Percentiles rank a stretch among this genome's conserved stretches.
phyloP scores from a whole-genome alignment of 2,888 invertebrate genomes.

The Hyposoter didymator region DNA sequence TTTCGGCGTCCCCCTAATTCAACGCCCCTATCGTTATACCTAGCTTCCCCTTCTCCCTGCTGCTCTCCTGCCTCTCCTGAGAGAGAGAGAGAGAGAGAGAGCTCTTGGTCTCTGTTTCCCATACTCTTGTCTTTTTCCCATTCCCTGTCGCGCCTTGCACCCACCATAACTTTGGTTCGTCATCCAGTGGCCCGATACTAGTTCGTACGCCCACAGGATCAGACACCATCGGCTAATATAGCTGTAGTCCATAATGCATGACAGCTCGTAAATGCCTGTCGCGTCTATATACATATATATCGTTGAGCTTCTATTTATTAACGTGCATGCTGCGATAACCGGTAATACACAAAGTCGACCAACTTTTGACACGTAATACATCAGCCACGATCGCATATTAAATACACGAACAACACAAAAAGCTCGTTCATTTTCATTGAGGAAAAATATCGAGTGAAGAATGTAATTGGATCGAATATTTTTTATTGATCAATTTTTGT shows the following conservation, averaged over 20 bases:
- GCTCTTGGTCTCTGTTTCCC: neutral
- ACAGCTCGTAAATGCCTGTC: neutral
- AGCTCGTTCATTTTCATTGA: neutral
- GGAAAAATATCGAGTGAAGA: neutral
- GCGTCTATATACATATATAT: neutral
- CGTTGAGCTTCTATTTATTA: neutral
- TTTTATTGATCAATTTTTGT: no score
- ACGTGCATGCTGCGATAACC: constrained; percentile 4
- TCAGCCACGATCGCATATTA: neutral
- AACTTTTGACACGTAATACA: constrained; percentile 45
- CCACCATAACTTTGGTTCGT: constrained; percentile 49
- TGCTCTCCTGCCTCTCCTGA: neutral
- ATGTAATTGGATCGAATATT: no score
- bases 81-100: no score
- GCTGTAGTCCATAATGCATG: constrained; percentile 13
- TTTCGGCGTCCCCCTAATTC: constrained; percentile 73
- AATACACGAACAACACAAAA: neutral
- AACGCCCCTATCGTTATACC: constrained; percentile 81
- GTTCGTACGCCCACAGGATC: constrained; percentile 58
- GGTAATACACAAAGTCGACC: constrained; percentile 41
- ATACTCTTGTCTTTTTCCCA: neutral
- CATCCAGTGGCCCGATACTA: constrained; percentile 47
- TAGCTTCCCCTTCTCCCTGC: constrained; percentile 70
- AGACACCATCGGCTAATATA: constrained; percentile 51
- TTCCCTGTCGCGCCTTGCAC: neutral